Base-by-base conservation (phyloP, 2,888 invertebrate species). In the Nysson spinosus region DNA sequence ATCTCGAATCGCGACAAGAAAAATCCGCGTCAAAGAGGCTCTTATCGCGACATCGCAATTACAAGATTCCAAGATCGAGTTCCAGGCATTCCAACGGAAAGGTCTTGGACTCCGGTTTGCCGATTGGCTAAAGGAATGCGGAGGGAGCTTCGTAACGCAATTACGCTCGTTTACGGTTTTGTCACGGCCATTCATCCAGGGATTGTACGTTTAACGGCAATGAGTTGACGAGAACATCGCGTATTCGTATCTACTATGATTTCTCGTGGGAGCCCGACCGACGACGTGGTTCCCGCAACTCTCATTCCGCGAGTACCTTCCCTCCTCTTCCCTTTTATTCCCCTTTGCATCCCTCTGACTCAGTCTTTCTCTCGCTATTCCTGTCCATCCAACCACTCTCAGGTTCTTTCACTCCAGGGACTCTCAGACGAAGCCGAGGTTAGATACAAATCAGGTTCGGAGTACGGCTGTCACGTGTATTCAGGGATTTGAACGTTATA, bases 91-190 rank as follows among this genome's bases (percentile, higher is more conserved):
- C 30, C 11, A 4, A 11, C n/a, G 11, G n/a, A 44, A 37, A 1
- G 22, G 44, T 40, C 62, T 58, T 30, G 35, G 7, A 20, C 12
- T 4, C 24, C 14, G 19, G 11, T 22, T 11, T 22, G 16, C 20
- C 28, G 34, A 34, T 34, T 16, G 9, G 14, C 6, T 19, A 20
- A 39, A 28, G 55, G 32, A 22, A 32, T 26, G 42, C 16, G 17
- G 28, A 30, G 55, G 26, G 49, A 19, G n/a, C 34, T 43, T 40
- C 17, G 61, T 65, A 65, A 75, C 64, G 75, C 65, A 69, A 75
- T 75, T 76, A 73, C 60, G 60, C 51, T 70, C 75, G 76, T 75
- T 75, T 75, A 75, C 71, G 73, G 74, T 75, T 75, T 71, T 76
- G 76, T 75, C 76, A 73, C 71, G 77, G 71, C 60, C 65, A 74